Evolutionary conservation across 2,797 vertebrate species (phyloP).

Genomic region (Sebastes variabilis): DNA sequence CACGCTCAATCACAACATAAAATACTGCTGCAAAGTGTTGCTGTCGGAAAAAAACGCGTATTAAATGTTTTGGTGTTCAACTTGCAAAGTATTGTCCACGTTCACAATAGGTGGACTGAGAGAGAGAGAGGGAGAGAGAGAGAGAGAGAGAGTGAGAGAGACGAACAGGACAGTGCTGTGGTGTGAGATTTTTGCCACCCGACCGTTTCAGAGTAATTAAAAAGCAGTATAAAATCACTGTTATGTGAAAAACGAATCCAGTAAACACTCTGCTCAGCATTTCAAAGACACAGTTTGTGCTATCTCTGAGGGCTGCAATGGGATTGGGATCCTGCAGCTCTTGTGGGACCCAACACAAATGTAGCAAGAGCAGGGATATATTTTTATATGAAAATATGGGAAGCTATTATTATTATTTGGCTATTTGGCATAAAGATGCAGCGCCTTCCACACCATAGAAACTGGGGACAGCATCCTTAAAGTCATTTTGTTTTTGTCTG

Average conservation of each 20-base stretch:
- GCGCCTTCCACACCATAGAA: neutral
- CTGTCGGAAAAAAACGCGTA: conserved; percentile 9
- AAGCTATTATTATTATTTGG: neutral
- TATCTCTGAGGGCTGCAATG: neutral
- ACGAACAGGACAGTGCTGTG: neutral
- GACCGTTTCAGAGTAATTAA: conserved; percentile 20
- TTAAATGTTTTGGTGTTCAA: conserved; percentile 30
- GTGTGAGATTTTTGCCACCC: neutral
- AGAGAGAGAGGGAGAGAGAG: neutral
- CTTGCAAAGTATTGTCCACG: conserved; percentile 19
- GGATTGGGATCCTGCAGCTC: neutral
- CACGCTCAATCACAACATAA: conserved; percentile 71
- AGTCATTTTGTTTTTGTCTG: neutral
- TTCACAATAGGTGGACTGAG: neutral
- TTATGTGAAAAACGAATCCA: conserved; percentile 12
- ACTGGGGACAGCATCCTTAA: neutral
- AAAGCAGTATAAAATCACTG: conserved; percentile 10
- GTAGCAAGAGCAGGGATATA: neutral
- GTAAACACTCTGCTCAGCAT: conserved; percentile 15
- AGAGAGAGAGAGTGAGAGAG: neutral
- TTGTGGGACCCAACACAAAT: neutral
- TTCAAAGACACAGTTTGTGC: neutral
- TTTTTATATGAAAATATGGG: neutral
- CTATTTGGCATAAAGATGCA: neutral
- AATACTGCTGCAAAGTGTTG: conserved; percentile 63